Conservation (phyloP, 2,888 invertebrate genomes). For the Ctenicera cuprea region DNA sequence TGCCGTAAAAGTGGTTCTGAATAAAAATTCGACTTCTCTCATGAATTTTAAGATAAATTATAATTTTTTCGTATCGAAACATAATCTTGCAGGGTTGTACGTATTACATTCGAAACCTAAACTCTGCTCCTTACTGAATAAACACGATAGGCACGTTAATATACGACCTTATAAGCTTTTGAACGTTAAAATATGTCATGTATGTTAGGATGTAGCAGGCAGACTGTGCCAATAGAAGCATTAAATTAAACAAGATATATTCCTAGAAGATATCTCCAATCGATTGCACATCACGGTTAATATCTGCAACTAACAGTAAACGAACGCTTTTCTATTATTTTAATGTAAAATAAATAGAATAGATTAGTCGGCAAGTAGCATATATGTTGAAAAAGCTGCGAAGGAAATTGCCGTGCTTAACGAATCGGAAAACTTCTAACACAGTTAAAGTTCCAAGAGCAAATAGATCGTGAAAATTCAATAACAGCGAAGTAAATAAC, state of each 20-base stretch:
- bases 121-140: neutral
- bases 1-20: too few relatives aligned
- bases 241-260: conserved; percentile 9
- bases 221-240: conserved; percentile 2
- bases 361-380: conserved; percentile 8
- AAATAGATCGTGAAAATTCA: conserved; percentile 32
- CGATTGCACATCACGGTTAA: neutral
- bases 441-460: conserved; percentile 22
- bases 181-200: conserved; percentile 6
- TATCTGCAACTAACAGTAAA: neutral
- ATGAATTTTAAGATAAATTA: too few relatives aligned
- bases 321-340: neutral
- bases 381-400: conserved; percentile 6
- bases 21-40: too few relatives aligned
- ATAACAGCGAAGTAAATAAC: conserved; percentile 30
- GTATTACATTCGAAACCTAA: neutral
- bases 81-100: neutral
- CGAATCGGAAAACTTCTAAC: conserved; percentile 30
- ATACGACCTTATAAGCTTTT: conserved; percentile 16
- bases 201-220: neutral
- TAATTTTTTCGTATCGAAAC: too few relatives aligned
- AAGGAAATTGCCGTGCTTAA: conserved; percentile 26
- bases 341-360: conserved; percentile 10
- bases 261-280: neutral
- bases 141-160: conserved; percentile 27